These are phyloP conservation scores for Cantharis nigra DNA, from an alignment of 2,888 invertebrate species.

Conservation along the genomic window DNA sequence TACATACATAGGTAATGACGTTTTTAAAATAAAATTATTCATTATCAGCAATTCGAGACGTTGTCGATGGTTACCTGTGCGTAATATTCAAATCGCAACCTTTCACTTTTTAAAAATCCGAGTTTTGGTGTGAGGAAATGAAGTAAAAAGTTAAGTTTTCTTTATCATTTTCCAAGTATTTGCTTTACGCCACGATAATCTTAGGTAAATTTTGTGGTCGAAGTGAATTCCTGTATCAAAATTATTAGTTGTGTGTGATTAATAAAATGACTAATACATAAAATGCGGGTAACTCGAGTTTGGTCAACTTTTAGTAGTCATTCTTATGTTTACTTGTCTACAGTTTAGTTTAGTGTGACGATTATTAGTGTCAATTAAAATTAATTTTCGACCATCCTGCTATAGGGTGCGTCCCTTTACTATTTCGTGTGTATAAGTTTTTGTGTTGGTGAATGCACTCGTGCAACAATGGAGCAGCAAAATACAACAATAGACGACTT, in stretches of 20 bases:
- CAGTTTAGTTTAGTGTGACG: conserved; percentile 20
- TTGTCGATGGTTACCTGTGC: not conserved
- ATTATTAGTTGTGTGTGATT: conserved; percentile 25
- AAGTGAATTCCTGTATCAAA: conserved; percentile 29
- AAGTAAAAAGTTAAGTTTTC: not conserved
- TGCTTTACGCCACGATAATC: not conserved
- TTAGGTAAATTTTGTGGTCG: conserved; percentile 21
- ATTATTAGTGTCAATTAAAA: conserved; percentile 52
- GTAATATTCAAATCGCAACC: not conserved
- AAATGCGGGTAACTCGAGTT: conserved; percentile 21
- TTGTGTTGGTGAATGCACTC: not conserved
- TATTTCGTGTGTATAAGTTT: not conserved
- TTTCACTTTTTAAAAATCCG: not conserved
- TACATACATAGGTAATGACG: not conserved
- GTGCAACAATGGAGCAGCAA: conserved; percentile 9
- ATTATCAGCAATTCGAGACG: not conserved
- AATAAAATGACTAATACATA: conserved; percentile 31
- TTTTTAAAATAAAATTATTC: not conserved
- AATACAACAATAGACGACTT: conserved; percentile 19
- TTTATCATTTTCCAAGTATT: not conserved
- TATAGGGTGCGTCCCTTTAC: conserved; percentile 36
- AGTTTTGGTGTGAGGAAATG: not conserved
- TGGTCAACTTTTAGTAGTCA: conserved; percentile 14
- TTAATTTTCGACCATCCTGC: conserved; percentile 56
- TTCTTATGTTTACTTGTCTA: conserved; percentile 23